phyloP scores from a whole-genome alignment of 2,797 vertebrate genomes.

The Forpus xanthops region DNA sequence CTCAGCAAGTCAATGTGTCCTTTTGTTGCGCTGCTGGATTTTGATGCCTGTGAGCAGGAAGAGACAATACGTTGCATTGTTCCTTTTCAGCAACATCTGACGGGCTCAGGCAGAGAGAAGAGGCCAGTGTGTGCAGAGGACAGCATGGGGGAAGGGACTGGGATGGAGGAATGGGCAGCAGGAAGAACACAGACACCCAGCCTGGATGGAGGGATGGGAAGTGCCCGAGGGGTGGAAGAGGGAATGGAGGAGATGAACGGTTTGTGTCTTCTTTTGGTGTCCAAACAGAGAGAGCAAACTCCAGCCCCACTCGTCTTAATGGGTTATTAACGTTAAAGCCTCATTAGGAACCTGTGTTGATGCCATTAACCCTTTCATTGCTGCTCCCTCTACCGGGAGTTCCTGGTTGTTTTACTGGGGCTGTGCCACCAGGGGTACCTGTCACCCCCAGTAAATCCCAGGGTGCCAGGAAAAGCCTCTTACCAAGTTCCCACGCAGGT shows the following conservation, averaged over 20 bases:
- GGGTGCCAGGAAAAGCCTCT: not conserved
- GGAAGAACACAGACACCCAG: not conserved
- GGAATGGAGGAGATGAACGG: not conserved
- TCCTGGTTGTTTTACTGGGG: not conserved
- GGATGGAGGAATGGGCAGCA: not conserved
- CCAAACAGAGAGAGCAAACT: not conserved
- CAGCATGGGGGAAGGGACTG: not conserved
- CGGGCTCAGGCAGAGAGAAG: slow-evolving; percentile 1
- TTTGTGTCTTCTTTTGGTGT: not conserved
- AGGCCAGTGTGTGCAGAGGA: not conserved
- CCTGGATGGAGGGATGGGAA: not conserved
- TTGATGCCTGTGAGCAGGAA: slow-evolving; percentile 72
- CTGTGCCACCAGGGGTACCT: fast-evolving
- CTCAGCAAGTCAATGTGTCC: slow-evolving; percentile 78
- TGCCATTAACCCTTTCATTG: fast-evolving
- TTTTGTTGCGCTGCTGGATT: slow-evolving; percentile 80
- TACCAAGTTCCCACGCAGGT: fast-evolving
- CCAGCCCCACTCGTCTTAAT: not conserved
- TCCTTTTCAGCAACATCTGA: slow-evolving; percentile 69
- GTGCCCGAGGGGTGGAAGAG: not conserved
- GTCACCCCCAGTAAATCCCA: fast-evolving
- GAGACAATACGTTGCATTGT: slow-evolving; percentile 83
- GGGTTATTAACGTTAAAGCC: not conserved
- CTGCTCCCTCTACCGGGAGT: not conserved
- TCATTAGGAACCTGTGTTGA: not conserved